A percentile compares a stretch with the other conserved stretches of the same genome.
Conservation (phyloP, 2,888 invertebrate genomes). For the Eutolmus rufibarbis region DNA sequence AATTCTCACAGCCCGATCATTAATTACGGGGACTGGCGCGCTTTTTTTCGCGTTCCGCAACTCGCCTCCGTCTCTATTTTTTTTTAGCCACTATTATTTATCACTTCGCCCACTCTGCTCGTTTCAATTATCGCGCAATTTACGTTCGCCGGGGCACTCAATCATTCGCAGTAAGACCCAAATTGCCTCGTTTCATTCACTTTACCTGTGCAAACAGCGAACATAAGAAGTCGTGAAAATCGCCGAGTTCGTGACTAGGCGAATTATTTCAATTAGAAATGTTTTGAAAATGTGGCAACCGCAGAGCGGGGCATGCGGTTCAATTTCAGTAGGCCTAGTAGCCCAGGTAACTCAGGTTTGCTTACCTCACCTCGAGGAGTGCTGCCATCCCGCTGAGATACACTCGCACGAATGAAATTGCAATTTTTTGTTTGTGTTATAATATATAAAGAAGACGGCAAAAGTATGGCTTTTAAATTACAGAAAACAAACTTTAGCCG, state of each 20-base stretch:
- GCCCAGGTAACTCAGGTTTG: neutral
- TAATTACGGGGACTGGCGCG: conserved; percentile 18
- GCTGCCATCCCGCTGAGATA: neutral
- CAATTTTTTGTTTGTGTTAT: neutral
- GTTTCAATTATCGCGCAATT: conserved; percentile 27
- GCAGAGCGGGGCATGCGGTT: neutral
- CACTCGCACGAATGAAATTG: neutral
- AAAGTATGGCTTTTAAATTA: neutral
- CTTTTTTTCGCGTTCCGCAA: neutral
- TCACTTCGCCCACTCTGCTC: conserved; percentile 17
- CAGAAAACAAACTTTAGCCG: no score
- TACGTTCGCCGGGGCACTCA: conserved; percentile 21
- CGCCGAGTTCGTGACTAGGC: conserved; percentile 23
- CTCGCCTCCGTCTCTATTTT: neutral
- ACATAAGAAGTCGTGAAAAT: conserved; percentile 24
- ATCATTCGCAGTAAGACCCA: conserved; percentile 9
- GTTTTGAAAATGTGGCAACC: conserved; percentile 23
- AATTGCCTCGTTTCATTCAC: conserved; percentile 24
- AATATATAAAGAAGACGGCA: neutral
- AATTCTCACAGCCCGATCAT: conserved; percentile 6
- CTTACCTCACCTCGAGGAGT: neutral
- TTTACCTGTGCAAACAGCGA: conserved; percentile 19
- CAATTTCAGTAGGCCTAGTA: neutral
- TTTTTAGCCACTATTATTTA: conserved; percentile 13
- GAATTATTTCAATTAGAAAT: conserved; percentile 38